A percentile compares a stretch with the other conserved stretches of the same genome.
phyloP scores from a whole-genome alignment of 2,888 invertebrate species.

The Andrena minutula region DNA sequence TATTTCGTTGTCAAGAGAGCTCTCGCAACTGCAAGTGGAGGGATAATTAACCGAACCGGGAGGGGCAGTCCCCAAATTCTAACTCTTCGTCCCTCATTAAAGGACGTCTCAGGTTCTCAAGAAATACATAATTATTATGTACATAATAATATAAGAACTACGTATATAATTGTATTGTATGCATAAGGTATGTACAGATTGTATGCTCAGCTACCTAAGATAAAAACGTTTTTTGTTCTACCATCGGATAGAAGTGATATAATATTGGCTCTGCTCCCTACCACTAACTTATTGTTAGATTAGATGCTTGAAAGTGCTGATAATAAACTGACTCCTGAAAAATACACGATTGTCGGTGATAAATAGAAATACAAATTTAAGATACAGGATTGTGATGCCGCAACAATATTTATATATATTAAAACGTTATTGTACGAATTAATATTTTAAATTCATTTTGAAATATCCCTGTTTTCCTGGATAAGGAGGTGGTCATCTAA shows the following conservation, averaged over 20 bases:
- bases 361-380: too few relatives aligned
- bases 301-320: not conserved
- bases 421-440: too few relatives aligned
- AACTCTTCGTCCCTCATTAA: not conserved
- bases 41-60: not conserved
- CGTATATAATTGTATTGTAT: too few relatives aligned
- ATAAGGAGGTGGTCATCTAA: too few relatives aligned
- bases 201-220: not conserved
- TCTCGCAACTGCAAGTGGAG: constrained; percentile 16
- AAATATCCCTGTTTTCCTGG: too few relatives aligned
- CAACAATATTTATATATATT: too few relatives aligned
- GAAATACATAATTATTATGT: not conserved
- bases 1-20: constrained; percentile 32
- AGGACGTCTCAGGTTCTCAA: not conserved
- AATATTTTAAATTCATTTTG: too few relatives aligned
- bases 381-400: too few relatives aligned
- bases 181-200: too few relatives aligned
- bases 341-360: not conserved
- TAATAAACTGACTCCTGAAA: not conserved
- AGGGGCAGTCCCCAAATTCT: not conserved
- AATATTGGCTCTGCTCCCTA: not conserved
- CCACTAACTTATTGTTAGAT: too few relatives aligned
- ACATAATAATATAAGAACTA: not conserved
- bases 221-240: not conserved
- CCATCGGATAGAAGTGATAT: not conserved